Percentiles rank a stretch among this genome's conserved stretches.
These are phyloP conservation scores for Coptodon bakossiorum DNA, from an alignment of 2,113 vertebrate species.

Conservation along the genomic window DNA sequence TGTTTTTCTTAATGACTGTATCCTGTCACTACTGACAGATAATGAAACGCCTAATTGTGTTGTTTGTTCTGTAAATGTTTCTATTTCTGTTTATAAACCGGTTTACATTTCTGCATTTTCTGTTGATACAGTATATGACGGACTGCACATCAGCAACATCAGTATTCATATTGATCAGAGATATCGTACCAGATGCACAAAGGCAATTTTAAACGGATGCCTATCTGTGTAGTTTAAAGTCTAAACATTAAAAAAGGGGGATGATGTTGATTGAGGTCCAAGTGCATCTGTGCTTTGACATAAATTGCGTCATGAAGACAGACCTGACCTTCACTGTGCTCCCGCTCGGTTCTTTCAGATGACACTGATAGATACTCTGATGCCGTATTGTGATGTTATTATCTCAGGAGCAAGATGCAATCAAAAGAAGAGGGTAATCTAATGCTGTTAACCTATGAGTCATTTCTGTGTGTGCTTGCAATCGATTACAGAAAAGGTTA, in stretches of 20 bases:
- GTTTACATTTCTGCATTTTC: not conserved
- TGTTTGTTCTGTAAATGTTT: not conserved
- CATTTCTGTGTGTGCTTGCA: not conserved
- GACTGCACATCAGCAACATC: not conserved
- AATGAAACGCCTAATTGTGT: not conserved
- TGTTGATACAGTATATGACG: not conserved
- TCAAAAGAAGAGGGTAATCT: conserved; percentile 22
- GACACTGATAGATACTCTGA: not conserved
- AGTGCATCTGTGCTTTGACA: not conserved
- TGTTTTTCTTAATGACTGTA: not conserved
- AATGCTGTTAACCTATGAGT: conserved; percentile 32
- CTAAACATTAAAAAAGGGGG: not conserved
- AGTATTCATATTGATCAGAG: not conserved
- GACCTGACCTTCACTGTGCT: conserved; percentile 31
- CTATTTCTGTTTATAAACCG: not conserved
- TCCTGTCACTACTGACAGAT: not conserved
- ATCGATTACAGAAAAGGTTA: conserved; percentile 42
- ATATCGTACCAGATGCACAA: not conserved
- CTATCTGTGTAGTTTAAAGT: not conserved
- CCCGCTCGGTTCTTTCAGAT: not conserved
- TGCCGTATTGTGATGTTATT: not conserved
- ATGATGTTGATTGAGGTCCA: not conserved
- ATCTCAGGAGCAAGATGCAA: conserved; percentile 10
- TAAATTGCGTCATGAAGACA: not conserved
- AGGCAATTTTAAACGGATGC: not conserved